A percentile compares a stretch with the other conserved stretches of the same genome.
Conservation (phyloP, 1,140 invertebrate genomes). For the Dreissena polymorpha region DNA sequence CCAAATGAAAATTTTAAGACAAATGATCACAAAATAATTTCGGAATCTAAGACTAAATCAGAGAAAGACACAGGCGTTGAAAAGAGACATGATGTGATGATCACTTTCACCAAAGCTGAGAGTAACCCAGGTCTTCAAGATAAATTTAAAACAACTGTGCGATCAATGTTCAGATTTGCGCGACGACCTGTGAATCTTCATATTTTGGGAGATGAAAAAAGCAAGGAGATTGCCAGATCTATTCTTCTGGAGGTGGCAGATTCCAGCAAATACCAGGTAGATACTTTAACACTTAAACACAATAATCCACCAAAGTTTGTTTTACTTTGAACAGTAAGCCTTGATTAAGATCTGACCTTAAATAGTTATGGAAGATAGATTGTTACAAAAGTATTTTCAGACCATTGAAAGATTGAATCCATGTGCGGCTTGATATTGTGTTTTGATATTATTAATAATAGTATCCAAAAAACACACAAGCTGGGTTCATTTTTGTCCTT, state of each 20-base stretch:
- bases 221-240: conserved; percentile 83
- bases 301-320: not conserved
- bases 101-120: conserved; percentile 84
- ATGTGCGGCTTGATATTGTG: no score
- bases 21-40: no score
- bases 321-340: not conserved
- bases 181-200: conserved; percentile 84
- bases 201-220: conserved; percentile 85
- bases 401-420: no score
- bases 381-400: no score
- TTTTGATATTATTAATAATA: no score
- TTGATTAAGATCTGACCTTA: no score
- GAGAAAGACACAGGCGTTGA: conserved; percentile 35
- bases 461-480: no score
- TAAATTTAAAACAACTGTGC: conserved; percentile 83
- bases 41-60: no score
- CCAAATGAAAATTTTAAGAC: no score
- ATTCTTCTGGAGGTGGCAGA: conserved; percentile 81
- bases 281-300: not conserved
- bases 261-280: conserved; percentile 74
- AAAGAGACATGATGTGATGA: conserved; percentile 64
- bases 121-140: conserved; percentile 82
- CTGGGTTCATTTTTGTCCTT: no score
- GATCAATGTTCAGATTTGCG: conserved; percentile 82
- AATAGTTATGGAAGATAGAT: no score